Evolutionary conservation across 1,140 invertebrate genomes (phyloP).

Genomic region (Cydia strobilella): DNA sequence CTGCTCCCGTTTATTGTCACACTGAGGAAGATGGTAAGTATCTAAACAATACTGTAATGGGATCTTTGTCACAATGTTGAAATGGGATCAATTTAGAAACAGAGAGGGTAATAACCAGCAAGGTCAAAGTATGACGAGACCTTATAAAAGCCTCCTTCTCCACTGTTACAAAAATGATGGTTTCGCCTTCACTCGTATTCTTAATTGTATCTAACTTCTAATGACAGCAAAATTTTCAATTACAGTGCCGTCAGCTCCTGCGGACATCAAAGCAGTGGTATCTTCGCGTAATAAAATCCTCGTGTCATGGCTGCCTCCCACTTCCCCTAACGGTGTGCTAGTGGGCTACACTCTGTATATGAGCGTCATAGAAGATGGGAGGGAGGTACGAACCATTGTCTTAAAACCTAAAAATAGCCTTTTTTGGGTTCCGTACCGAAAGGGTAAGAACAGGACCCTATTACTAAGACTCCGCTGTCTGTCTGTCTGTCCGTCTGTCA

Average conservation of each 20-base stretch:
- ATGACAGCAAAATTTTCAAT: constrained; percentile 35
- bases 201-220: neutral
- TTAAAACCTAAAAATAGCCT: neutral
- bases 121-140: no score
- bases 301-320: constrained; percentile 92
- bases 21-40: constrained; percentile 93
- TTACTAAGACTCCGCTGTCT: no score
- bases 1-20: constrained; percentile 90
- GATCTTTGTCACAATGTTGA: no score
- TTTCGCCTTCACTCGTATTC: neutral
- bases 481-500: no score
- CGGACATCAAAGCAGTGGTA: constrained; percentile 92
- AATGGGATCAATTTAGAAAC: no score
- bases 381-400: constrained; percentile 75
- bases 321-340: constrained; percentile 87
- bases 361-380: constrained; percentile 87
- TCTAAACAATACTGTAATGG: neutral
- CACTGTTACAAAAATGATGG: no score
- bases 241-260: constrained; percentile 91
- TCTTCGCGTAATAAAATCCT: constrained; percentile 91
- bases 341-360: constrained; percentile 91
- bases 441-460: no score
- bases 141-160: no score
- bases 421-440: no score
- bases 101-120: no score